Percentiles rank a stretch among this genome's conserved stretches.
These are phyloP conservation scores for Nycticebus coucang DNA, from an alignment of 2,113 vertebrate species.

Conservation along the genomic window DNA sequence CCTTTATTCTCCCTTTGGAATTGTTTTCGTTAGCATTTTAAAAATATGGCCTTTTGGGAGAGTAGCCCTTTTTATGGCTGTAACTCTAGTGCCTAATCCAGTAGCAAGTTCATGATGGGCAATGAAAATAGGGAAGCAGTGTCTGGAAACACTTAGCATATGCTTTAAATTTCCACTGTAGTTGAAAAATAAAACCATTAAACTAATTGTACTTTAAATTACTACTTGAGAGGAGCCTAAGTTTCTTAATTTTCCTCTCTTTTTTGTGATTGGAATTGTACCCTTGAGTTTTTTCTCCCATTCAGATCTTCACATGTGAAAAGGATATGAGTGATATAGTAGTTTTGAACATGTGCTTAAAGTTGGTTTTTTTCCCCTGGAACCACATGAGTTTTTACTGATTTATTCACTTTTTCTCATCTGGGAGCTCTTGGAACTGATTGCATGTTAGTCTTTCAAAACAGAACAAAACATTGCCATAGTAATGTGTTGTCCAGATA, in stretches of 20 bases:
- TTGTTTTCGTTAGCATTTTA: background rate
- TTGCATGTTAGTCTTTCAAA: constrained; percentile 26
- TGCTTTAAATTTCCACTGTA: background rate
- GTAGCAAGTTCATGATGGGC: background rate
- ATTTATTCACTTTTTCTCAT: constrained; percentile 37
- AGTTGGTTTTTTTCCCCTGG: constrained; percentile 25
- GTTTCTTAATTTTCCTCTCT: background rate
- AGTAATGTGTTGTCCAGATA: constrained; percentile 34
- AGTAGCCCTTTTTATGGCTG: background rate
- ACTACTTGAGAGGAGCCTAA: background rate
- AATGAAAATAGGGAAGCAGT: background rate
- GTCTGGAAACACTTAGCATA: constrained; percentile 11
- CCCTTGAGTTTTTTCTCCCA: background rate
- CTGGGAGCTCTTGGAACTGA: constrained; percentile 53
- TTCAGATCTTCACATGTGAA: background rate
- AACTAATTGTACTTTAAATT: background rate
- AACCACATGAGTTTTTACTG: background rate
- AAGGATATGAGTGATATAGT: background rate
- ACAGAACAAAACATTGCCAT: constrained; percentile 37
- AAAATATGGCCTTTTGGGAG: background rate
- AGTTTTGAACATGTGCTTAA: background rate
- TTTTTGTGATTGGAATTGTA: background rate
- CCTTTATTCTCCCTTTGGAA: constrained; percentile 25
- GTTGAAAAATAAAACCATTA: constrained; percentile 44
- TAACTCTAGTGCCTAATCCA: background rate